A percentile compares a stretch with the other conserved stretches of the same genome.
These are phyloP conservation scores for Gallinago jamesoni DNA, from an alignment of 2,113 vertebrate species.

Conservation along the genomic window DNA sequence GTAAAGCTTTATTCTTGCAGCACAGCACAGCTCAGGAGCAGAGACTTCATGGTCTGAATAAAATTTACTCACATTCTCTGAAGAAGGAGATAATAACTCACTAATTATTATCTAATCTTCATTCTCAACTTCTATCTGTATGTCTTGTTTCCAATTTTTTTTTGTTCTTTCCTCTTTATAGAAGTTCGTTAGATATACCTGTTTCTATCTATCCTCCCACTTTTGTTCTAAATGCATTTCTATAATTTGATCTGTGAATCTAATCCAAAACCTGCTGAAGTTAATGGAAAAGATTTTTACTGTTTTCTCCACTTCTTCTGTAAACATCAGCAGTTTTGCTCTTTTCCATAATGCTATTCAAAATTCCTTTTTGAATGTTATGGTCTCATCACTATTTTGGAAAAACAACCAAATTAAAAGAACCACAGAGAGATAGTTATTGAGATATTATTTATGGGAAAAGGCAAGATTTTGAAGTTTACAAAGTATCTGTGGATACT, in stretches of 20 bases:
- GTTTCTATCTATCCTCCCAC: neutral
- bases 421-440: neutral
- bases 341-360: neutral
- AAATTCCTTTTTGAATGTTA: neutral
- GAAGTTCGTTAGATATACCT: neutral
- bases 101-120: neutral
- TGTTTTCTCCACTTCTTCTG: neutral
- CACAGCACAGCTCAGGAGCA: neutral
- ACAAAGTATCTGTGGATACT: fast-evolving
- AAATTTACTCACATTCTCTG: neutral
- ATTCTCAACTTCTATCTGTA: neutral
- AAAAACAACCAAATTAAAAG: neutral
- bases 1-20: neutral
- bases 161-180: neutral
- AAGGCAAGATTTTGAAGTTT: neutral
- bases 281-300: neutral
- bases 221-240: neutral
- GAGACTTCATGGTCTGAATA: neutral
- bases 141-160: neutral
- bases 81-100: neutral
- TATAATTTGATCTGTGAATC: neutral
- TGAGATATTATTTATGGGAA: neutral
- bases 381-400: neutral
- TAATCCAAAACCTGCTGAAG: neutral
- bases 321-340: neutral